Evolutionary conservation across 2,888 invertebrate species (phyloP), one percentile per base, ranked within the genome.

Genomic region (Epistrophe eligans): DNA sequence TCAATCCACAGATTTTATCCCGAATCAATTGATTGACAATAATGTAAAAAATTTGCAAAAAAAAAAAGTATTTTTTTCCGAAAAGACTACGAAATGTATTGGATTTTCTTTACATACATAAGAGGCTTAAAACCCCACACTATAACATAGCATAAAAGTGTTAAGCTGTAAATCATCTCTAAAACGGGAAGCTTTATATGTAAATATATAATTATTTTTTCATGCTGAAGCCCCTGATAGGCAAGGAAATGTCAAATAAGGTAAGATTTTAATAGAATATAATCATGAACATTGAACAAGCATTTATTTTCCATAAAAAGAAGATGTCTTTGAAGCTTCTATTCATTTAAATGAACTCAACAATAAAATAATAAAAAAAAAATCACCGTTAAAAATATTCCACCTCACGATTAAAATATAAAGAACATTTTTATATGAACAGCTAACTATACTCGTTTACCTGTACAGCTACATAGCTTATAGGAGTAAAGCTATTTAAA

Each of bases 331-430:
- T 64, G 55, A 32, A 55, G 6, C 35, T 35, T 35, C 35, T 35
- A 35, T 35, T 6, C 4, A 28, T 7, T 11, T 11, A 28, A 1
- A 66, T 48, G 32, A 24, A 67, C 8, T 24, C 8, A 17, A 40
- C 19, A 35, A 35, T 35, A 32, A 8, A 64, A n/a, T n/a, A 24
- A 24, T 4, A 32, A 6, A 40, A 38, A 40, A 28, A 19, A 43
- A 28, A 32, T 45, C 17, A 19, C 58, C 43, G 35, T 60, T 28
- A 28, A 62, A 50, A 24, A 62, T 62, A 50, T 57, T 45, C 74
- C 40, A 45, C 58, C 48, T 60, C 77, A 55, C 77, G 81, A 81
- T 81, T 81, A 81, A 77, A 81, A 77, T 77, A 62, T 70, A 77
- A 73, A 43, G 32, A 60, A 55, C 55, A 38, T 15, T 24, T 52